phyloP scores from a whole-genome alignment of 2,113 vertebrate species.

The Carassius auratus region DNA sequence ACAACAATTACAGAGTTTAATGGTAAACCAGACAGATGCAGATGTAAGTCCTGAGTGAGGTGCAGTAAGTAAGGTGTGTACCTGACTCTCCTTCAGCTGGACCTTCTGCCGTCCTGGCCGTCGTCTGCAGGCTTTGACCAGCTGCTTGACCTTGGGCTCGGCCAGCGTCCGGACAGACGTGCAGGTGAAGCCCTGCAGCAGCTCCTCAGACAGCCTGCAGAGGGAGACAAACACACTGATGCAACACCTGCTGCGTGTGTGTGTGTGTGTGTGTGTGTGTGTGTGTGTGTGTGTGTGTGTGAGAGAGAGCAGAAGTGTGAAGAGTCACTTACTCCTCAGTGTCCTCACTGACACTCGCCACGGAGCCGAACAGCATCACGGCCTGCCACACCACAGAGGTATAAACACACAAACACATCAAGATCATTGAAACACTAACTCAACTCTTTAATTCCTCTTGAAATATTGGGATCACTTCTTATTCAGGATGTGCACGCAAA shows the following conservation, averaged over 20 bases:
- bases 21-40: background rate
- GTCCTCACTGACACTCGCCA: slow-evolving; percentile 42
- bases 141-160: background rate
- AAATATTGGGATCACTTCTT: background rate
- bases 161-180: slow-evolving; percentile 41
- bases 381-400: slow-evolving; percentile 49
- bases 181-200: slow-evolving; percentile 73
- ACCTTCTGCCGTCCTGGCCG: slow-evolving; percentile 51
- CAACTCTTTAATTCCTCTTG: too few species aligned
- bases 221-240: slow-evolving; percentile 9
- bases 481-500: background rate
- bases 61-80: slow-evolving; percentile 2
- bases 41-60: background rate
- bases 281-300: background rate
- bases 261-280: background rate
- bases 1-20: background rate
- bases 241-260: background rate
- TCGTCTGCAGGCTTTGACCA: slow-evolving; percentile 59
- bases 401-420: background rate
- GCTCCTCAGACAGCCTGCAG: slow-evolving; percentile 62
- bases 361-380: slow-evolving; percentile 55
- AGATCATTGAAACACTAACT: background rate
- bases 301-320: background rate
- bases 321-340: slow-evolving; percentile 63
- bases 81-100: slow-evolving; percentile 66